phyloP scores from a whole-genome alignment of 2,888 invertebrate genomes.

The Brachyopa scutellaris region DNA sequence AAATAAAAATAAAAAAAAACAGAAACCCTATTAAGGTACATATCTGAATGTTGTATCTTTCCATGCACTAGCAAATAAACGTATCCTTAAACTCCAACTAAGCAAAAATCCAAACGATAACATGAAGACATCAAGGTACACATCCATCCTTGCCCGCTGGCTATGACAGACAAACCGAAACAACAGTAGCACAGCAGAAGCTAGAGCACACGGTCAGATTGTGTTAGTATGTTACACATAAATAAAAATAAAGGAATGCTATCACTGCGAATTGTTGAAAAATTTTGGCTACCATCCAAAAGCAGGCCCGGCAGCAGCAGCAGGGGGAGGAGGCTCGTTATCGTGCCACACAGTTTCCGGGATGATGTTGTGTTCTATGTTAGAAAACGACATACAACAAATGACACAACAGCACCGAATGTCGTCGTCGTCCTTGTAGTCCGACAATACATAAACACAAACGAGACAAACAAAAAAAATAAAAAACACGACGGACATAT shows the following conservation, averaged over 20 bases:
- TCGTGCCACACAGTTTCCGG: slow-evolving; percentile 31
- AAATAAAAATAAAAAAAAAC: neutral
- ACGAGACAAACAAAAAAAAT: too few species aligned
- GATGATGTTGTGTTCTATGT: slow-evolving; percentile 25
- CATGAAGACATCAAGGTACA: slow-evolving; percentile 35
- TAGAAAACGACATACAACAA: slow-evolving; percentile 3
- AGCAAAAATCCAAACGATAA: slow-evolving; percentile 39
- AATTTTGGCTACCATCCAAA: slow-evolving; percentile 54
- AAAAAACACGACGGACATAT: slow-evolving; percentile 51
- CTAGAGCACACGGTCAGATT: slow-evolving; percentile 17
- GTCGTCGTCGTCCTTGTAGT: neutral
- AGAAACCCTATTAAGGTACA: neutral
- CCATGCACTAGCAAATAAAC: neutral
- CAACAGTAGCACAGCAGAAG: neutral
- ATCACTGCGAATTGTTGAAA: slow-evolving; percentile 7
- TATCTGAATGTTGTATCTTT: slow-evolving; percentile 14
- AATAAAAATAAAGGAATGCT: slow-evolving; percentile 17
- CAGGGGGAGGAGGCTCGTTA: slow-evolving; percentile 17
- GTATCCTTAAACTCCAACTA: slow-evolving; percentile 17
- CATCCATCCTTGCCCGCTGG: slow-evolving; percentile 15
- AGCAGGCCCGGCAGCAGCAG: neutral
- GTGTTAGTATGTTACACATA: slow-evolving; percentile 8
- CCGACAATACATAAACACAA: neutral
- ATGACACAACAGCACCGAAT: slow-evolving; percentile 15
- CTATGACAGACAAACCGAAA: slow-evolving; percentile 29